Percentiles rank a stretch among this genome's conserved stretches.
Conservation (phyloP, 92 coral and sea anemone species). For the Isaurus tuberculatus region DNA sequence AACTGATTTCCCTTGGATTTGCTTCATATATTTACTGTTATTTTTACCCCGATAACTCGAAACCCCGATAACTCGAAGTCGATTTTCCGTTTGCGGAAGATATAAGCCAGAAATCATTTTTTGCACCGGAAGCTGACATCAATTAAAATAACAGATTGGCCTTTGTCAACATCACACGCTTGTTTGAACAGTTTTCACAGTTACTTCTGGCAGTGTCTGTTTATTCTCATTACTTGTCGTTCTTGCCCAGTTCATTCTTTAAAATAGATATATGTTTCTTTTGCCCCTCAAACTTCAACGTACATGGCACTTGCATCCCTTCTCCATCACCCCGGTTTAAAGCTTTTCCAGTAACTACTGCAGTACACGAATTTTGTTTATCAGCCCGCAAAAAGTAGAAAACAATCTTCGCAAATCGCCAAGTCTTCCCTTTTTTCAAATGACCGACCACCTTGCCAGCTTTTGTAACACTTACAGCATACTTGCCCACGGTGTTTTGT, state of each 20-base stretch:
- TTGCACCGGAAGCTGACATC: constrained; percentile 14
- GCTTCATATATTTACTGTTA: no score
- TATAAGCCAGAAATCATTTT: constrained; percentile 34
- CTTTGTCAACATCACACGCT: constrained; percentile 35
- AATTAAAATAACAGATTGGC: constrained; percentile 22
- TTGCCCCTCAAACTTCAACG: constrained; percentile 23
- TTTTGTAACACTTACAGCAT: no score
- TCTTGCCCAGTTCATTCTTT: constrained; percentile 30
- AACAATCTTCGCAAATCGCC: no score
- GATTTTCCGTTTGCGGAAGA: constrained; percentile 37
- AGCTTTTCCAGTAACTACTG: no score
- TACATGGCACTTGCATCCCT: neutral
- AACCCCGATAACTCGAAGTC: constrained; percentile 36
- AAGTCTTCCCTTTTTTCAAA: no score
- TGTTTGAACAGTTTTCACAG: constrained; percentile 21
- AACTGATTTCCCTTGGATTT: no score
- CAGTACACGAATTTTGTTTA: no score
- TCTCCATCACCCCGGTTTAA: no score
- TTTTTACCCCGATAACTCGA: no score
- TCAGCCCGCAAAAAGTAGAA: no score
- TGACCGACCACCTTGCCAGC: no score
- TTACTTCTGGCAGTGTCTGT: constrained; percentile 33
- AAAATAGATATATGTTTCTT: constrained; percentile 17
- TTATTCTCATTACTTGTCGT: constrained; percentile 25
- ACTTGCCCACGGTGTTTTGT: no score